Base-by-base conservation (phyloP, 2,888 invertebrate species). In the Hyposoter dolosus region DNA sequence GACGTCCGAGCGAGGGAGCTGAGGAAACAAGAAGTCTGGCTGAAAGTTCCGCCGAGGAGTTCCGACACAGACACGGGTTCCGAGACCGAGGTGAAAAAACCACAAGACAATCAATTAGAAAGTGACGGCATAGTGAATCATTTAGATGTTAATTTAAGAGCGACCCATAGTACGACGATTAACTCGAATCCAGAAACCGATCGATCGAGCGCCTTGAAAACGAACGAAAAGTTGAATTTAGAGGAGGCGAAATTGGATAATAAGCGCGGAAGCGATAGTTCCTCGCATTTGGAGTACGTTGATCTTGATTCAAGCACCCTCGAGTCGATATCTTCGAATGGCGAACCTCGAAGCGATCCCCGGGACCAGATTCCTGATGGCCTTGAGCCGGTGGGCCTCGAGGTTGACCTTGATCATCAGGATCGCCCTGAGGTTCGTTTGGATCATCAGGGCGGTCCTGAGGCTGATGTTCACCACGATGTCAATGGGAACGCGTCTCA, bases 11-110 rank as follows among this genome's bases (percentile, higher is more conserved):
- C 96, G 12, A 95, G 96, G 40, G 96, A 96, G 91, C 93, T 96
- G 88, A 95, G 97, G 50, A 96, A 96, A 88, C 96, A 96, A 92
- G 97, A 97, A 94, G 96, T 96, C 45, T 95, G 96, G 90, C 94
- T 96, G 78, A 95, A 96, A 91, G 96, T 96, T 76, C 95, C 96
- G 69, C 95, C 95, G n/a, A 94, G 95, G 65, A 95, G 95, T 89
- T 95, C 96, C 85, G 89, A 96, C 89, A 96, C 96, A 84, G 96
- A 96, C 90, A 95, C 96, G 45, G 96, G 96, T 92, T 96, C 96
- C 82, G 96, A 97, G 94, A 97, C 97, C 90, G 97, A 97, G 96
- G 97, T 97, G 96, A 95, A 95, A 94, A 91, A 91, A 88, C 90
- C 87, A 82, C 82, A 89, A 86, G 80, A 89, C 85, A 74, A 78